Conservation (phyloP, 2,113 vertebrate species). For the Setophaga coronata region DNA sequence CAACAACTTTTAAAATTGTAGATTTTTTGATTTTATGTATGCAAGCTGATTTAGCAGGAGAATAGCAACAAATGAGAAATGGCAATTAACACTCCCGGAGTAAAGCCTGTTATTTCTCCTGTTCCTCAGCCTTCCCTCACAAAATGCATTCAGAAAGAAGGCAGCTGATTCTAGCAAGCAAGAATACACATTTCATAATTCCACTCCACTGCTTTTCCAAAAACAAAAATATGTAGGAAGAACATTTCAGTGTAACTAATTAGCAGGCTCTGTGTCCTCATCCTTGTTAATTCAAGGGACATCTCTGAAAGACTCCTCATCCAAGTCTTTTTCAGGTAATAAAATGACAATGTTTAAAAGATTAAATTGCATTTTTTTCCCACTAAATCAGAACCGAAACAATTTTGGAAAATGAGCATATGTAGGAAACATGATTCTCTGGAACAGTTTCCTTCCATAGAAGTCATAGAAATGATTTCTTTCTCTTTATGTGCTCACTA, state of each 20-base stretch:
- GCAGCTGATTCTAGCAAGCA: conserved; percentile 64
- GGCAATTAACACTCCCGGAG: conserved; percentile 56
- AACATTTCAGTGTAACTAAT: conserved; percentile 41
- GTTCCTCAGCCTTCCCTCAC: conserved; percentile 41
- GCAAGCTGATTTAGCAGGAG: conserved; percentile 60
- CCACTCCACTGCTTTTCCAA: conserved; percentile 47
- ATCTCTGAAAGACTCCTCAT: neutral
- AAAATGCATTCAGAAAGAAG: conserved; percentile 53
- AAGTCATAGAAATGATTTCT: neutral
- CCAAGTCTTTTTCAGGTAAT: neutral
- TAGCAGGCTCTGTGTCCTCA: conserved; percentile 33
- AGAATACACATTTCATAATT: conserved; percentile 43
- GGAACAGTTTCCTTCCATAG: neutral
- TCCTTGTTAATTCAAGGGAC: conserved; percentile 23
- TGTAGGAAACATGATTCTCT: neutral
- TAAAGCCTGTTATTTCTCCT: conserved; percentile 58
- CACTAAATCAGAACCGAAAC: neutral
- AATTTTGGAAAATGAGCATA: neutral
- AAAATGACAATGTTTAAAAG: neutral
- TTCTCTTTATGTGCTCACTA: neutral
- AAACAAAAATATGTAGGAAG: conserved; percentile 61
- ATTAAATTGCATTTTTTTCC: neutral
- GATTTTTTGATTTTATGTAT: conserved; percentile 59
- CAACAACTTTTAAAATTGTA: conserved; percentile 47
- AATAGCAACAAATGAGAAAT: conserved; percentile 66